Base-by-base conservation (phyloP, 92 coral and sea anemone genomes). In the Chrysogorgia sp. region DNA sequence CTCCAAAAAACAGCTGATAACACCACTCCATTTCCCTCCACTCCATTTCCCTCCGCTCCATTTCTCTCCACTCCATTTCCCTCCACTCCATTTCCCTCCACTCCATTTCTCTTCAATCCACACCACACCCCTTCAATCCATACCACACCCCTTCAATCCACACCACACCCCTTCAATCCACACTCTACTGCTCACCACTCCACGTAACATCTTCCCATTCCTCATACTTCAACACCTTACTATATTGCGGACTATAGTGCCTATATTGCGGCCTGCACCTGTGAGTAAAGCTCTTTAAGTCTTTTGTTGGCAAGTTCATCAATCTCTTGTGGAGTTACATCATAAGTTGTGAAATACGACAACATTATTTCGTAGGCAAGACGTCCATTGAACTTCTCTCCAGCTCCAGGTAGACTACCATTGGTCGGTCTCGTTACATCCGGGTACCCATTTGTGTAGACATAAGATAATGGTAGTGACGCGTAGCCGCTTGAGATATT, bases 401-500 rank as follows among this genome's bases (percentile, higher is more conserved):
- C 96, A n/a, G n/a, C n/a, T 3, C 81, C 81, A 19, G 96, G 96
- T 24, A 93, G 78, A 5, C 76, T 79, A 68, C 75, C 85, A 26
- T 89, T 91, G 41, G 98, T 87, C 6, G 92, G 88, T 43, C 81
- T 77, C 21, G 90, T 86, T 21, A 33, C 40, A 77, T 93, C 82
- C 7, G 90, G 82, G 31, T 72, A 66, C 6, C 93, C 92, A 21
- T 91, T 34, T 23, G 77, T 48, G 80, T 88, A 93, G 48, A 93
- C 96, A 40, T 83, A 85, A 21, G 80, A 52, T 10, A 93, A 66
- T 4, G 98, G 98, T 35, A 90, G 84, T 37, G 90, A 78, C 21
- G 88, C 92, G 10, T 89, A 88, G 20, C 98, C 98, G 84, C 98
- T 93, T 61, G 98, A 88, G 37, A 87, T 93, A 66, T 74, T 86